Base-by-base conservation (phyloP, 2,113 vertebrate genomes). In the Willisornis vidua region DNA sequence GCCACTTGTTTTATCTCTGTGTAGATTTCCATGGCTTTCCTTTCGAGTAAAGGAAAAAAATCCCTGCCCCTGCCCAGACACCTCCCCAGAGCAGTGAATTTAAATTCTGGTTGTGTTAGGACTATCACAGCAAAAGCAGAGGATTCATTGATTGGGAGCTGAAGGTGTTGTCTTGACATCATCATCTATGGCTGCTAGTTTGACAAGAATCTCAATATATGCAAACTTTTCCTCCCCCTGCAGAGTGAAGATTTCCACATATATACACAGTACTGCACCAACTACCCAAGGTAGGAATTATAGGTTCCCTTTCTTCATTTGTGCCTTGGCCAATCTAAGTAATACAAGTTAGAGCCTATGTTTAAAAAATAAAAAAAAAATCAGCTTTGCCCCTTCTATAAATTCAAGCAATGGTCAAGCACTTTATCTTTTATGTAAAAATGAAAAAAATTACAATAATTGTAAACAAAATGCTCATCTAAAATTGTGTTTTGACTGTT, bases 181-280 rank as follows among this genome's bases (percentile, higher is more conserved):
- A 25, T 66, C 14, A 20, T 49, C 23, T 76, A 57, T 87, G 63
- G 57, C 49, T 91, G 35, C 26, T 81, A 22, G 4, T 87, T 55
- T 72, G 31, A 35, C 61, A 91, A 91, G 41, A 96, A 89, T 72
- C 61, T 93, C 17, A 92, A 67, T 81, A 14, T 90, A 23, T 84
- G 45, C 61, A 81, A 87, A 95, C 25, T 6, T 82, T 73, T 95
- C 71, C 14, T 73, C 57, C n/a, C 94, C 49, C 87, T 82, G 24
- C 98, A 99, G 99, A 99, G 99, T 97, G 99, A 99, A 98, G 99
- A 99, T 75, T 99, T 99, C 97, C 99, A 99, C 96, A 99, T 99
- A 94, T 99, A 99, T 70, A 99, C 99, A 0, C 99, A 99, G 96
- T 99, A 99, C 94, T 99, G 99, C 97, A 99, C 99, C 76, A 99